Evolutionary conservation across 1,140 invertebrate genomes (phyloP).

Genomic region (Trialeurodes vaporariorum): DNA sequence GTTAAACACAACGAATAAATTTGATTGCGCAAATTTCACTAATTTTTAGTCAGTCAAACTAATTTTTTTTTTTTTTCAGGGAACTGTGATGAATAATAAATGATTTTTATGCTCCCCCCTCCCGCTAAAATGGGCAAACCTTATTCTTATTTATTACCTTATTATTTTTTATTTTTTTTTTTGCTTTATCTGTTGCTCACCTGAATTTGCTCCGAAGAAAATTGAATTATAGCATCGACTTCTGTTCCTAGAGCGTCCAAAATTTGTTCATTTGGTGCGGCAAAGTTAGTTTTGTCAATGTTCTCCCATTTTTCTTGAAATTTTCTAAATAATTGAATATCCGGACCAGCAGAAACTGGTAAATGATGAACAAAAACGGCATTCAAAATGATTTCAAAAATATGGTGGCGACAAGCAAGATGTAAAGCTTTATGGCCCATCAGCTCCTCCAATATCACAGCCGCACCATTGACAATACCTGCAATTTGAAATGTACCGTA

Average conservation of each 20-base stretch:
- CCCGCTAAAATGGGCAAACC: too few species aligned
- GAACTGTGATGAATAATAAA: too few species aligned
- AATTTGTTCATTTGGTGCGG: constrained; percentile 9
- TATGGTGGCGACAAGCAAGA: constrained; percentile 18
- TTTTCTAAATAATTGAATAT: constrained; percentile 14
- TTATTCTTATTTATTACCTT: too few species aligned
- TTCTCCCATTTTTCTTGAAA: constrained; percentile 18
- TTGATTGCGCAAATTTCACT: too few species aligned
- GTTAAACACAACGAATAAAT: too few species aligned
- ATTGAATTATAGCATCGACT: neutral
- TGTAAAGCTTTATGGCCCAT: constrained; percentile 15
- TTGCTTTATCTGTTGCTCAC: too few species aligned
- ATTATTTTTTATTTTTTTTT: too few species aligned
- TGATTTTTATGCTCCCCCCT: too few species aligned
- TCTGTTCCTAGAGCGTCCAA: constrained; percentile 1
- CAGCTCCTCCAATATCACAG: constrained; percentile 15
- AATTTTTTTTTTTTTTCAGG: too few species aligned
- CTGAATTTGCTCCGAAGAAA: neutral
- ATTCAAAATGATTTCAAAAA: constrained; percentile 15
- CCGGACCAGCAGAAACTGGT: constrained; percentile 12
- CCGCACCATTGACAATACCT: constrained; percentile 23
- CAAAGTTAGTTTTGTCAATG: constrained; percentile 8
- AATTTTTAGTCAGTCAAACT: too few species aligned
- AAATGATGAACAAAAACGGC: constrained; percentile 15
- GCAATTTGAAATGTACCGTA: too few species aligned